Evolutionary conservation across 2,888 invertebrate genomes (phyloP).

Genomic region (Hirtodrosophila duncani): DNA sequence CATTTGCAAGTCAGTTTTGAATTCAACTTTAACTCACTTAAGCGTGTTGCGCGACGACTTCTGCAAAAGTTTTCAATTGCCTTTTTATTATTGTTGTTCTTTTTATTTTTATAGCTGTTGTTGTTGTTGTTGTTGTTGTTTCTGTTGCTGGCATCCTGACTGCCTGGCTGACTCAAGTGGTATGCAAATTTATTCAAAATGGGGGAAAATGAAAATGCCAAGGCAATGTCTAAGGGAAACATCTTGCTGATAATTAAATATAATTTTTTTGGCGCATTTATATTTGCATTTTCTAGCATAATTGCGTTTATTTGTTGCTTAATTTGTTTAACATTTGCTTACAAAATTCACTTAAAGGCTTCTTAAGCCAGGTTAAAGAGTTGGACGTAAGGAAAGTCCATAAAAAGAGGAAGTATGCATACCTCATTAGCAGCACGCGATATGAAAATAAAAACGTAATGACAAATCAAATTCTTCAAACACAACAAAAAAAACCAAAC

Average conservation of each 20-base stretch:
- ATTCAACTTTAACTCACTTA: constrained; percentile 45
- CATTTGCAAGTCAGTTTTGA: too few relatives aligned
- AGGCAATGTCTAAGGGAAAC: constrained; percentile 32
- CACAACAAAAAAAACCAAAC: constrained; percentile 10
- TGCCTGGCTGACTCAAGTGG: constrained; percentile 56
- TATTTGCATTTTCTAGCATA: constrained; percentile 67
- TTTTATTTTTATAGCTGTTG: constrained; percentile 35
- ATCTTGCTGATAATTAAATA: constrained; percentile 71
- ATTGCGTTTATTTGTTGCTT: constrained; percentile 53
- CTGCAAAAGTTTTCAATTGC: constrained; percentile 74
- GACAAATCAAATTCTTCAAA: constrained; percentile 61
- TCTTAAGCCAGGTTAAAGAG: neutral
- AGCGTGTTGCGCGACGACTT: constrained; percentile 64
- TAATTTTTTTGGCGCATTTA: constrained; percentile 60
- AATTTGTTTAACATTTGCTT: constrained; percentile 30
- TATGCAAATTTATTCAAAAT: constrained; percentile 75
- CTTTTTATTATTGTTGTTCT: constrained; percentile 66
- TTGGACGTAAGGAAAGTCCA: neutral
- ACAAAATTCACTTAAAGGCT: constrained; percentile 11
- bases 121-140: constrained; percentile 16
- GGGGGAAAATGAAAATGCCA: constrained; percentile 41
- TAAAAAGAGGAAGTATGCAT: neutral
- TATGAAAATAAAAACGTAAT: constrained; percentile 56
- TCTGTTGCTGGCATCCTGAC: constrained; percentile 3
- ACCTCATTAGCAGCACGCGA: constrained; percentile 69